Conservation (phyloP, 1,140 invertebrate genomes). For the Bombus vancouverensis region DNA sequence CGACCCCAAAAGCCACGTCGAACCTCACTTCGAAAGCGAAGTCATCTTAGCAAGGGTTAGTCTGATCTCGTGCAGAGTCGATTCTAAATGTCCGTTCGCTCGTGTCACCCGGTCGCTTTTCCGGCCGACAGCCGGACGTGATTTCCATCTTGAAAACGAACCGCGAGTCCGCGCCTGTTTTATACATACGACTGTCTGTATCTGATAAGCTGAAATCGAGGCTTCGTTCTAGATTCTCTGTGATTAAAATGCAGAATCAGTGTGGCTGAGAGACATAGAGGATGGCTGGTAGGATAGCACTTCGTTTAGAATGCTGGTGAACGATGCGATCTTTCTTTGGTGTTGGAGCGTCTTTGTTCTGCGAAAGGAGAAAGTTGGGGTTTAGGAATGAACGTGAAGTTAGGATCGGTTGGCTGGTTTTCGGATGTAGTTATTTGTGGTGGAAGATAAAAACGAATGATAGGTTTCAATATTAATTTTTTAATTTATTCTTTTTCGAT, state of each 20-base stretch:
- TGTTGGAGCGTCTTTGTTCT: neutral
- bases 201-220: conserved; percentile 6
- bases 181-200: neutral
- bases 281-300: neutral
- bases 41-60: conserved; percentile 55
- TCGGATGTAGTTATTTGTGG: neutral
- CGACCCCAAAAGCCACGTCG: conserved; percentile 64
- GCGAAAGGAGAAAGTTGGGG: neutral
- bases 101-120: conserved; percentile 22
- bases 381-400: neutral
- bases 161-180: neutral
- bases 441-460: neutral
- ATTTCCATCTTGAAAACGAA: conserved; percentile 35
- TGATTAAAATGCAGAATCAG: conserved; percentile 15
- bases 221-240: neutral
- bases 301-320: neutral
- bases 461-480: neutral
- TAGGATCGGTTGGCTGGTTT: neutral
- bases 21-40: conserved; percentile 45
- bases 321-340: neutral
- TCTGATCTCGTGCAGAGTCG: conserved; percentile 51
- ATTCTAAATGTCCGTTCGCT: conserved; percentile 59
- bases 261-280: neutral
- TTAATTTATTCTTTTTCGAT: too few relatives aligned
- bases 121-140: neutral